Percentiles rank a stretch among this genome's conserved stretches.
Conservation (phyloP, 2,888 invertebrate species). For the Polydrusus cervinus region DNA sequence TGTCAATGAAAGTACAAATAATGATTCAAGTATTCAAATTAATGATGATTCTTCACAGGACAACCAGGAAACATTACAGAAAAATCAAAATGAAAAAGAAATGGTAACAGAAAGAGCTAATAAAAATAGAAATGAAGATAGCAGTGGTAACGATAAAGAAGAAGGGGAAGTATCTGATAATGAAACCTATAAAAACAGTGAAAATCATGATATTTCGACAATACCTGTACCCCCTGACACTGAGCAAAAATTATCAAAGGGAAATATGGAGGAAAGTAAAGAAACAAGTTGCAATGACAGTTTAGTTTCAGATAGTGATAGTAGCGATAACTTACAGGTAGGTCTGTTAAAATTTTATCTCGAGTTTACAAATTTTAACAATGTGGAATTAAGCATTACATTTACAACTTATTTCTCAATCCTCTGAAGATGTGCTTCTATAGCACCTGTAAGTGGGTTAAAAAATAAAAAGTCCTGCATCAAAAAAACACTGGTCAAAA, state of each 20-base stretch:
- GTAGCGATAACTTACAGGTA: conserved; percentile 41
- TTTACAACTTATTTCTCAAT: too few species aligned
- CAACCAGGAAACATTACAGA: background rate
- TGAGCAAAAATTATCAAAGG: background rate
- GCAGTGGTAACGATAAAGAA: conserved; percentile 12
- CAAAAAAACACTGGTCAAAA: too few species aligned
- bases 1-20: conserved; percentile 10
- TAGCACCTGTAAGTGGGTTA: too few species aligned
- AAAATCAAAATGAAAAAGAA: background rate
- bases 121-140: conserved; percentile 1
- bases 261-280: background rate
- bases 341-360: background rate
- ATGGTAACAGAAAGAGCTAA: background rate
- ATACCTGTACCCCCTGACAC: background rate
- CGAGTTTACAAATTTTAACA: too few species aligned
- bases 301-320: conserved; percentile 15
- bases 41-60: conserved; percentile 9
- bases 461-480: too few species aligned
- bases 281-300: background rate
- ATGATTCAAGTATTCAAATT: background rate
- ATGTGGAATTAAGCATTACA: too few species aligned
- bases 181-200: conserved; percentile 17
- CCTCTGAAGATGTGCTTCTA: too few species aligned
- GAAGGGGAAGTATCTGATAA: conserved; percentile 9
- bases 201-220: background rate